Base-by-base conservation (phyloP, 2,113 vertebrate species). In the Pelvicachromis taeniatus region DNA sequence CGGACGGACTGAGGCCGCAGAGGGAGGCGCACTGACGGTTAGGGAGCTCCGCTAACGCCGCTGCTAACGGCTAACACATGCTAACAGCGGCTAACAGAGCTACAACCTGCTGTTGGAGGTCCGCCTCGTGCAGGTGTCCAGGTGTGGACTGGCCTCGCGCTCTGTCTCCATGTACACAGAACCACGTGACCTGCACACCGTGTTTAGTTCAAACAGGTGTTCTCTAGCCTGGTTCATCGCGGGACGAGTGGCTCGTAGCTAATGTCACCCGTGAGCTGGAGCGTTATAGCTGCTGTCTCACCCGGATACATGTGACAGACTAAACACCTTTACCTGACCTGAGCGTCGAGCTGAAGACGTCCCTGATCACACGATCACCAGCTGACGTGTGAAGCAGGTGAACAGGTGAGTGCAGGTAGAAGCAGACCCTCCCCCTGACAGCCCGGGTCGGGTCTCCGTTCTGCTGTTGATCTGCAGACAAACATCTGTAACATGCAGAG, bases 161-260 rank as follows among this genome's bases (percentile, higher is more conserved):
- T 33, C 29, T 61, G 58, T 33, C 16, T 4, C 58, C 58, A 33
- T 2, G 29, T 9, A 59, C 58, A 59, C 58, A 59, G 0, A 2
- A 33, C 6, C 16, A 33, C 58, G 6, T 4, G 16, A 19, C 56
- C 6, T 0, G 16, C 3, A 59, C 56, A n/a, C n/a, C n/a, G n/a
- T n/a, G n/a, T n/a, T n/a, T n/a, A n/a, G n/a, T n/a, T n/a, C n/a
- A 59, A 59, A 33, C 29, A 19, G 16, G 1, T 59, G 7, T 2
- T 59, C 17, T 59, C 33, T 59, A 33, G 33, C 33, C 16, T 14
- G 56, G 56, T 17, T 58, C 9, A 1, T 58, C 7, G 14, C 14
- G 56, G 13, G 2, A 56, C 31, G 26, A 17, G 56, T 59, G 56
- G 9, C 14, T 29, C 4, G 4, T 4, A 29, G 3, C 29, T 29